Base-by-base conservation (phyloP, 2,888 invertebrate species). In the Orthosia gracilis region DNA sequence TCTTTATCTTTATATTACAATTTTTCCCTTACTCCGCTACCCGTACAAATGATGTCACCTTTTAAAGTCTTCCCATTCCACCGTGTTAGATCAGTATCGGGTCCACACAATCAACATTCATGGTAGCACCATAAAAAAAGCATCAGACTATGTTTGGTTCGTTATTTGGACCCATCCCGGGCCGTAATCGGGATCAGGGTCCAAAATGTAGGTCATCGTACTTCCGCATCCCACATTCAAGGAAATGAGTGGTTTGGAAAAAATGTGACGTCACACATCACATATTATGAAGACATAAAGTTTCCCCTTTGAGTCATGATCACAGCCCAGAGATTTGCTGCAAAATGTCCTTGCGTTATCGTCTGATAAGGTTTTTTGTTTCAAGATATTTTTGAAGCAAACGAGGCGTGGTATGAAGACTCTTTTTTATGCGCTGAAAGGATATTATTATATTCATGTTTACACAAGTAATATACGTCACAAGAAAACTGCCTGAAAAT, bases 201-300 rank as follows among this genome's bases (percentile, higher is more conserved):
- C 71, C 71, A 74, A 58, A 79, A 86, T 82, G 65, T 82, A 76
- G 85, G 87, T 80, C 80, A 86, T 74, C 63, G 68, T 75, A 69
- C 73, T 78, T 71, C 74, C 76, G 52, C 58, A 65, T 69, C 76
- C 66, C 72, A 77, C 79, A 68, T 77, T 73, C 65, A 76, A 73
- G 68, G 75, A 86, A 86, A 84, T 86, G 79, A 80, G 68, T 70
- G 80, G 66, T 45, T 63, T 74, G 73, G 74, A 78, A 86, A 79
- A 82, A 82, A 68, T 73, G 67, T 80, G 76, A 58, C 74, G 64
- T 66, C 73, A 83, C 82, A 76, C 66, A 69, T 69, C 57, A 74
- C 78, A 31, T 79, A 72, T 82, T 77, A 80, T 82, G 76, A 77
- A 76, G 75, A 72, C 65, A 77, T 79, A 83, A 78, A 78, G 69